A percentile compares a stretch with the other conserved stretches of the same genome.
Evolutionary conservation across 1,140 invertebrate species (phyloP).

Genomic region (Bombus sylvicola): DNA sequence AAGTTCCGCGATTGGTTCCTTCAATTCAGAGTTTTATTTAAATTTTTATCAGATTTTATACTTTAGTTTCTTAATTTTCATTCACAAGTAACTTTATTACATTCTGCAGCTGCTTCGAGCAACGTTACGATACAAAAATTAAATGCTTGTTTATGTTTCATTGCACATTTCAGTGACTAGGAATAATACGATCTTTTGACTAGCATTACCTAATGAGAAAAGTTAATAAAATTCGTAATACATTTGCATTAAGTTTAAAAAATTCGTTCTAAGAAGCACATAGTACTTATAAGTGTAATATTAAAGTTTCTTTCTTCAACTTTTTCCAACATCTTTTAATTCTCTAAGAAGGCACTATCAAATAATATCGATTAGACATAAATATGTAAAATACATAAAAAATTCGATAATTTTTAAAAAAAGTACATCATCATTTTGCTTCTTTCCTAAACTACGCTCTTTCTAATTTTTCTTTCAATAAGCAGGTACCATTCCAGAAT

Average conservation of each 20-base stretch:
- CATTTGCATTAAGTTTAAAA: neutral
- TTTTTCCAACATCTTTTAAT: neutral
- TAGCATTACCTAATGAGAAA: constrained; percentile 31
- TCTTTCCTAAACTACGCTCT: neutral
- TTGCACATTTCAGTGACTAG: constrained; percentile 46
- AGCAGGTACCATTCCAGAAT: neutral
- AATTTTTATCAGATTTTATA: neutral
- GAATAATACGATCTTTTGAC: constrained; percentile 19
- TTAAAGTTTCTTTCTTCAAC: neutral
- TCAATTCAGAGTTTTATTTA: neutral
- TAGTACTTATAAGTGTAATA: neutral
- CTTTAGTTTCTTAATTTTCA: neutral
- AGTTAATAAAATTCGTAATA: neutral
- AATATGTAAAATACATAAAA: neutral
- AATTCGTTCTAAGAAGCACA: neutral
- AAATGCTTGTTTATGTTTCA: constrained; percentile 7
- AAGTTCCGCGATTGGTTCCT: neutral
- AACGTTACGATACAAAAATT: neutral
- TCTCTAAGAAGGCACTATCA: constrained; percentile 31
- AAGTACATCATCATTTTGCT: neutral
- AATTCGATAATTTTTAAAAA: neutral
- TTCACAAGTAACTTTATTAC: neutral
- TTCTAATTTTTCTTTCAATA: neutral
- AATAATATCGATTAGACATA: neutral
- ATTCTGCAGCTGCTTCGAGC: neutral